Conservation (phyloP, 2,888 invertebrate species). For the Dryococelus australis region DNA sequence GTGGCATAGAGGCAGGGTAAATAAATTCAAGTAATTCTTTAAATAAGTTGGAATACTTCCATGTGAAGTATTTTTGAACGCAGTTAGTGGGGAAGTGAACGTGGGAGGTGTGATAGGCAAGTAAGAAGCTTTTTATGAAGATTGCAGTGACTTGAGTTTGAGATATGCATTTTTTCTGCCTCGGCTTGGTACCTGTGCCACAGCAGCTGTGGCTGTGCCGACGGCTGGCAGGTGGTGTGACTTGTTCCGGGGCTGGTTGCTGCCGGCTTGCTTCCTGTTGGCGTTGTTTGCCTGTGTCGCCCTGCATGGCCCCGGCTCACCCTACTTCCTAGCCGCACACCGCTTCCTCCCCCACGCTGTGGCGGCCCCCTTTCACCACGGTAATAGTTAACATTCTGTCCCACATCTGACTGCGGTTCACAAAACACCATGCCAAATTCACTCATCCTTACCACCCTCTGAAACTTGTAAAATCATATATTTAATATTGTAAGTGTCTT, state of each 20-base stretch:
- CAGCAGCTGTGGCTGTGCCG: neutral
- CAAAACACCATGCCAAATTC: neutral
- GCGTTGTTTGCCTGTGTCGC: slow-evolving; percentile 41
- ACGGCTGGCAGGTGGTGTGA: slow-evolving; percentile 32
- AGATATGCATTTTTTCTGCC: neutral
- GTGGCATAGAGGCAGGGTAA: too few relatives aligned
- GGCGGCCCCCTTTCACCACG: slow-evolving; percentile 33
- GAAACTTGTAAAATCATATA: too few relatives aligned
- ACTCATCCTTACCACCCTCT: neutral
- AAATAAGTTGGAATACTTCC: too few relatives aligned
- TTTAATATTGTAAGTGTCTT: too few relatives aligned
- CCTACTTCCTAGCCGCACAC: slow-evolving; percentile 35
- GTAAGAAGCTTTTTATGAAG: neutral
- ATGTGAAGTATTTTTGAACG: too few relatives aligned
- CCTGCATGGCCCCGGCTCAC: slow-evolving; percentile 38
- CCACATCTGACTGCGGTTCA: neutral
- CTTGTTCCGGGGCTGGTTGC: slow-evolving; percentile 38
- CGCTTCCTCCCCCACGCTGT: slow-evolving; percentile 36
- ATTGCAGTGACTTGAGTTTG: neutral
- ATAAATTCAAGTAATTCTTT: too few relatives aligned
- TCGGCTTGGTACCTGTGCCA: too few relatives aligned
- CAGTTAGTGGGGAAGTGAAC: neutral
- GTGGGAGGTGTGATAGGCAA: neutral
- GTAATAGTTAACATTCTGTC: slow-evolving; percentile 28
- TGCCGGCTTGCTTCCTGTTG: slow-evolving; percentile 43